Evolutionary conservation across 1,140 invertebrate genomes (phyloP).

Genomic region (Wasmannia auropunctata): DNA sequence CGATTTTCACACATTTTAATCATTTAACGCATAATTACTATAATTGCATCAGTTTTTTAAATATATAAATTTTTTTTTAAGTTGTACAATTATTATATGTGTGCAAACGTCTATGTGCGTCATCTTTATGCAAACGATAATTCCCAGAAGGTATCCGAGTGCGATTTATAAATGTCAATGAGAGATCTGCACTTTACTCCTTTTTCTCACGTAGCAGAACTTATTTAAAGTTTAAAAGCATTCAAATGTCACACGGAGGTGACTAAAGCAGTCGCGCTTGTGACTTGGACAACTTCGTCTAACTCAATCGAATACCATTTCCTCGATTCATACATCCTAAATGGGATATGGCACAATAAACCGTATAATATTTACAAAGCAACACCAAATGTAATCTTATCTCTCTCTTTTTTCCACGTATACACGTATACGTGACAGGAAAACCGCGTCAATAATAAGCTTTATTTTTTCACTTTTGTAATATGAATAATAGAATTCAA

Average conservation of each 20-base stretch:
- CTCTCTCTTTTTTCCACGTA: not conserved
- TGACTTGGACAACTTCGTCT: not conserved
- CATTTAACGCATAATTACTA: not conserved
- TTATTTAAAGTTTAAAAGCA: conserved; percentile 21
- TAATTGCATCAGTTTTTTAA: not conserved
- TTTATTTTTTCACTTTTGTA: not conserved
- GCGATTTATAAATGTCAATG: conserved; percentile 5
- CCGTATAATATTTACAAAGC: not conserved
- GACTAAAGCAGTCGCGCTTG: conserved; percentile 7
- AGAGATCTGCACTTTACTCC: not conserved
- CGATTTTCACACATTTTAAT: not conserved
- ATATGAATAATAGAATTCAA: not conserved
- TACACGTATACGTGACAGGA: not conserved
- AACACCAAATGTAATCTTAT: not conserved
- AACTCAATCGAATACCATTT: conserved; percentile 10
- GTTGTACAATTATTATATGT: not conserved
- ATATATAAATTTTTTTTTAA: not conserved
- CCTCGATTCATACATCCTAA: not conserved
- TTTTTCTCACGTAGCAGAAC: conserved; percentile 15
- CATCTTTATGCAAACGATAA: not conserved
- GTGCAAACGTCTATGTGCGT: not conserved
- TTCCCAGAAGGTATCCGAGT: not conserved
- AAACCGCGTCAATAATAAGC: not conserved
- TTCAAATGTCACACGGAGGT: conserved; percentile 15
- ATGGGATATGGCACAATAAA: not conserved